phyloP scores from a whole-genome alignment of 2,113 vertebrate genomes.

The Triplophysa rosa region DNA sequence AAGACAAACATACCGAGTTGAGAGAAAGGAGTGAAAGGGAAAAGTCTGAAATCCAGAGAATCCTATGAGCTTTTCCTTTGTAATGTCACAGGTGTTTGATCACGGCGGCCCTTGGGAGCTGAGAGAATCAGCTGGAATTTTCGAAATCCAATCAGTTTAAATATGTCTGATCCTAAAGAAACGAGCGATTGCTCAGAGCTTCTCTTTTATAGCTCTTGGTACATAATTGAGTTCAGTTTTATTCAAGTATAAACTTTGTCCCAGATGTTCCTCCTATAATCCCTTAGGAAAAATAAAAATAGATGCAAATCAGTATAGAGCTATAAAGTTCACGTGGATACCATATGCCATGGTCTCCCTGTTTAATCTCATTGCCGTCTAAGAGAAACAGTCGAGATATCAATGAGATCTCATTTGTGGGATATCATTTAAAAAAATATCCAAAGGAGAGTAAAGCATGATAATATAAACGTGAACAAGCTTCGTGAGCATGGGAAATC shows the following conservation, averaged over 20 bases:
- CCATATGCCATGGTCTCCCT: too few relatives aligned
- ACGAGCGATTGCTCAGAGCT: not conserved
- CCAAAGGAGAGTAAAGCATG: not conserved
- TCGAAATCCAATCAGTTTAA: constrained; percentile 3
- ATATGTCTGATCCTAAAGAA: not conserved
- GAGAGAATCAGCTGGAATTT: constrained; percentile 17
- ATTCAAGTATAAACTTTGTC: too few relatives aligned
- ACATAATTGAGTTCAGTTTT: too few relatives aligned
- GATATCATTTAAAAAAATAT: too few relatives aligned
- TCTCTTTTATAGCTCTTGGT: not conserved
- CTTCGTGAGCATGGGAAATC: not conserved
- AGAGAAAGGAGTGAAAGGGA: not conserved
- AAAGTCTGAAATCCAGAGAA: constrained; percentile 34
- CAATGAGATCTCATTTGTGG: too few relatives aligned
- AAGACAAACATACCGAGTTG: constrained; percentile 16
- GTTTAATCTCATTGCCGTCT: too few relatives aligned
- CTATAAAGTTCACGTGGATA: too few relatives aligned
- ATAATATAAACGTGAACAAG: not conserved
- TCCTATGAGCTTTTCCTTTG: not conserved
- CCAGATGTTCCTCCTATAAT: too few relatives aligned
- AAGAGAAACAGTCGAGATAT: too few relatives aligned
- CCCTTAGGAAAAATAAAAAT: too few relatives aligned
- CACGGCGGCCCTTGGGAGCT: not conserved
- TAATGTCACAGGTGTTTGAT: constrained; percentile 20
- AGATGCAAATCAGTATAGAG: too few relatives aligned